These are phyloP conservation scores for Hemaris fuciformis DNA, from an alignment of 2,888 invertebrate species.

Conservation along the genomic window DNA sequence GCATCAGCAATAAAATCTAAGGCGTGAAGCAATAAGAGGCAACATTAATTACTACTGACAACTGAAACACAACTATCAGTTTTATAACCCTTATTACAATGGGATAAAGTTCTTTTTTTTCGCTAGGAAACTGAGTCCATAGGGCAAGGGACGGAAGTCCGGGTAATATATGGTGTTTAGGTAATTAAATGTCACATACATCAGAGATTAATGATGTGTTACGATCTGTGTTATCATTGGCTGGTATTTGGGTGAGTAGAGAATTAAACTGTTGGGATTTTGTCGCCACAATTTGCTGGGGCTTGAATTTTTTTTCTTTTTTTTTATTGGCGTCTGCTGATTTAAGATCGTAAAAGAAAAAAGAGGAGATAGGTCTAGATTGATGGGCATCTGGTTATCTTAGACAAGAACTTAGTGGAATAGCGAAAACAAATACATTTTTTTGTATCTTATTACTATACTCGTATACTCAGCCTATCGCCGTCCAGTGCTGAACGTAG, in stretches of 20 bases:
- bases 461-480: too few species aligned
- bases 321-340: too few species aligned
- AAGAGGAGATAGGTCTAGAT: too few species aligned
- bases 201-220: slow-evolving; percentile 81
- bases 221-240: slow-evolving; percentile 39
- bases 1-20: slow-evolving; percentile 71
- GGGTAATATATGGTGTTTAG: slow-evolving; percentile 79
- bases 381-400: too few species aligned
- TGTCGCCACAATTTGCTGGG: too few species aligned
- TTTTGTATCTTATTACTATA: too few species aligned
- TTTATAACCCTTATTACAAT: slow-evolving; percentile 29
- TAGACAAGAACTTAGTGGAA: background rate
- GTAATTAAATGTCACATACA: slow-evolving; percentile 82
- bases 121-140: slow-evolving; percentile 33
- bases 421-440: too few species aligned
- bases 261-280: background rate
- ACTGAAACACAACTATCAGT: slow-evolving; percentile 17
- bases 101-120: slow-evolving; percentile 28
- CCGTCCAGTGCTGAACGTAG: too few species aligned
- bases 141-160: slow-evolving; percentile 71
- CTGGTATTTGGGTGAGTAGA: slow-evolving; percentile 1
- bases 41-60: slow-evolving; percentile 66
- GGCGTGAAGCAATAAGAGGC: slow-evolving; percentile 80
- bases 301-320: too few species aligned
- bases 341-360: too few species aligned